Evolutionary conservation across 2,797 vertebrate genomes (phyloP).

Genomic region (Tarsius wallacei): DNA sequence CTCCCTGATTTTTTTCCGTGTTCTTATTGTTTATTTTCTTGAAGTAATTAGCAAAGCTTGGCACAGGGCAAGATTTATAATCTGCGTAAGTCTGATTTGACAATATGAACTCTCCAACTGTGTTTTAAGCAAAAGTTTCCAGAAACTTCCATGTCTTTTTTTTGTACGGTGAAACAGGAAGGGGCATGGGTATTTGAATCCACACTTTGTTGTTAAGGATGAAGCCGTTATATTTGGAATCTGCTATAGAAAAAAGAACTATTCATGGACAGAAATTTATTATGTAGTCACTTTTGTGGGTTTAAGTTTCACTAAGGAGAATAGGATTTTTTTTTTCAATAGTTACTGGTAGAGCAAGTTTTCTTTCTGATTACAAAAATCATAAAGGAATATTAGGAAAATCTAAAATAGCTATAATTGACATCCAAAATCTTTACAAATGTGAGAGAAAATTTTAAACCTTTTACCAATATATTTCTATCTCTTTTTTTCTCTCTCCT

Average conservation of each 20-base stretch:
- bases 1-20: background rate
- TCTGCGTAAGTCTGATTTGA: background rate
- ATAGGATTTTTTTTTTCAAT: background rate
- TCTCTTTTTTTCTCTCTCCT: background rate
- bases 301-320: background rate
- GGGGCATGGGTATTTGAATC: rapidly evolving
- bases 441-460: background rate
- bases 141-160: background rate
- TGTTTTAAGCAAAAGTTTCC: background rate
- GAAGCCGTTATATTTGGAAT: background rate
- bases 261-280: background rate
- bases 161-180: background rate
- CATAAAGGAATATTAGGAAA: background rate
- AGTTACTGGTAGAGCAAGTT: background rate
- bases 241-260: background rate
- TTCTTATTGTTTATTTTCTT: background rate
- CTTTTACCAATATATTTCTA: background rate
- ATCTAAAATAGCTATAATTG: background rate
- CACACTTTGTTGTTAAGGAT: background rate
- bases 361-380: background rate
- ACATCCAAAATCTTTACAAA: background rate
- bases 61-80: background rate
- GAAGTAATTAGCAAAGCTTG: background rate
- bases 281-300: background rate
- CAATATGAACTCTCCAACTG: background rate